A percentile compares a stretch with the other conserved stretches of the same genome.
These are phyloP conservation scores for Cerastis rubricosa DNA, from an alignment of 2,888 invertebrate species.

Conservation along the genomic window DNA sequence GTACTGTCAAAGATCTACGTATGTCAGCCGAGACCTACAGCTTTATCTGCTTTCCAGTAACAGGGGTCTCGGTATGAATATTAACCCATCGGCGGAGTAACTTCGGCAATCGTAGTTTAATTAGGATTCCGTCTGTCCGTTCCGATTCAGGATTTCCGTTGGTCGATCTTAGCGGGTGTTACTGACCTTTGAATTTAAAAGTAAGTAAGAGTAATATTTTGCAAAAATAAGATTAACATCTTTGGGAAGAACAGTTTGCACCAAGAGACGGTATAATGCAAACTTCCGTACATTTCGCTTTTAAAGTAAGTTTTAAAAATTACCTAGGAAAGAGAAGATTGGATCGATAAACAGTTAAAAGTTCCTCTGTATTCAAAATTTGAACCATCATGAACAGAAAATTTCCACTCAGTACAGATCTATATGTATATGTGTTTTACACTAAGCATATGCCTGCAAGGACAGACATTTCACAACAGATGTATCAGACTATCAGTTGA, in stretches of 20 bases:
- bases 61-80: background rate
- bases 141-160: no score
- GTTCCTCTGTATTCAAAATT: background rate
- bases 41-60: background rate
- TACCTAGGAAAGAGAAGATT: background rate
- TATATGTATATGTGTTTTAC: slow-evolving; percentile 14
- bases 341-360: background rate
- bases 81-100: background rate
- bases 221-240: background rate
- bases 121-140: no score
- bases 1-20: slow-evolving; percentile 8
- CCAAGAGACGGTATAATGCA: background rate
- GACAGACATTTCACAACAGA: slow-evolving; percentile 58
- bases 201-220: no score
- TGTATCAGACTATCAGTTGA: slow-evolving; percentile 48
- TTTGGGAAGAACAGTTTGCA: background rate
- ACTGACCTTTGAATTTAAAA: background rate
- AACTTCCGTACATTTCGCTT: background rate
- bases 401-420: slow-evolving; percentile 28
- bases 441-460: slow-evolving; percentile 59
- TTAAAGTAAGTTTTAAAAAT: background rate
- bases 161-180: no score
- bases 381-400: slow-evolving; percentile 16
- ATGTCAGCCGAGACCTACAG: background rate
- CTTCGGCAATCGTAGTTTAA: background rate